These are phyloP conservation scores for Microcebus lehilahytsara DNA, from an alignment of 2,113 vertebrate species.

Conservation along the genomic window DNA sequence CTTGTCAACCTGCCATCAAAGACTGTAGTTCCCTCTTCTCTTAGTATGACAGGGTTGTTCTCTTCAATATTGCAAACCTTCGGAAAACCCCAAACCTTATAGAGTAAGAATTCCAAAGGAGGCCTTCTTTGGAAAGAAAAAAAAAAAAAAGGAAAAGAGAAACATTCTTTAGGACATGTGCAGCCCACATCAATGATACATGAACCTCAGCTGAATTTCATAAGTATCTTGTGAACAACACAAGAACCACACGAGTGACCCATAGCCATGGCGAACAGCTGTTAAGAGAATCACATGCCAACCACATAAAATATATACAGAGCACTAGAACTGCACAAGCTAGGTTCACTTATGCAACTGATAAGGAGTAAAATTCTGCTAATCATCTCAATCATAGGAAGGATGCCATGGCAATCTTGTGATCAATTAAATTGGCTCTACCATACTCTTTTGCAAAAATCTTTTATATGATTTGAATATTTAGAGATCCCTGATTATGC, in stretches of 20 bases:
- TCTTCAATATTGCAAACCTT: slow-evolving; percentile 50
- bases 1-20: slow-evolving; percentile 53
- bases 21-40: slow-evolving; percentile 11
- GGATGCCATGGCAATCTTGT: not conserved
- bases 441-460: not conserved
- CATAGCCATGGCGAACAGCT: not conserved
- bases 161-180: slow-evolving; percentile 42
- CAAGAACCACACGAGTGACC: slow-evolving; percentile 67
- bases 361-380: slow-evolving; percentile 16
- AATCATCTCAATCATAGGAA: not conserved
- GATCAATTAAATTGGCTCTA: not conserved
- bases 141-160: slow-evolving; percentile 64
- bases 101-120: slow-evolving; percentile 62
- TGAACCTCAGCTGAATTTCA: slow-evolving; percentile 52
- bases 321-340: slow-evolving; percentile 24
- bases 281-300: slow-evolving; percentile 56
- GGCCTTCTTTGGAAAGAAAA: slow-evolving; percentile 56
- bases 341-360: slow-evolving; percentile 45
- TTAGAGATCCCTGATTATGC: not conserved
- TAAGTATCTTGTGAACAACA: slow-evolving; percentile 60
- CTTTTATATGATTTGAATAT: not conserved
- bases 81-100: slow-evolving; percentile 43
- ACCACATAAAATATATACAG: slow-evolving; percentile 25
- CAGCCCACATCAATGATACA: slow-evolving; percentile 65
- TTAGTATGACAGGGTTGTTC: slow-evolving; percentile 49